These are phyloP conservation scores for Perizoma flavofasciatum DNA, from an alignment of 2,888 invertebrate genomes.

Conservation along the genomic window DNA sequence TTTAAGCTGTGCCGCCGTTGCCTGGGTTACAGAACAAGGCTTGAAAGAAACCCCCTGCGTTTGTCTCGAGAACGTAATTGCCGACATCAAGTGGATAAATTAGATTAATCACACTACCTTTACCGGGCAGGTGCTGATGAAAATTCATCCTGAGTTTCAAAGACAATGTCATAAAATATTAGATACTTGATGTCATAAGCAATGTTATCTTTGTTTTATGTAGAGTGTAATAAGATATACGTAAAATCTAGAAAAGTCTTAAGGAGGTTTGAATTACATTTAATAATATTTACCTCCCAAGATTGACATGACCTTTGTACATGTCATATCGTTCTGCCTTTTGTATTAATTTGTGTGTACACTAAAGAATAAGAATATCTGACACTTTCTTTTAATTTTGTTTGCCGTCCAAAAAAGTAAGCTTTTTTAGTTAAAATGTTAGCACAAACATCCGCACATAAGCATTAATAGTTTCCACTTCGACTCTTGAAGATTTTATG, in stretches of 20 bases:
- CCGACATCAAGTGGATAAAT: constrained; percentile 70
- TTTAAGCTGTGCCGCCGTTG: constrained; percentile 26
- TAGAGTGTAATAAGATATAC: too few relatives aligned
- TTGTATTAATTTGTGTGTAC: too few relatives aligned
- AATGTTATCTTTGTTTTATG: too few relatives aligned
- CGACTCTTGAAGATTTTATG: constrained; percentile 29
- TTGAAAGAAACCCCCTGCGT: constrained; percentile 42
- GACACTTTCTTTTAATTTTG: too few relatives aligned
- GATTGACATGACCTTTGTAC: too few relatives aligned
- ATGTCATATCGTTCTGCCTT: too few relatives aligned
- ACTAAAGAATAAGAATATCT: too few relatives aligned
- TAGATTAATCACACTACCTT: constrained; percentile 73
- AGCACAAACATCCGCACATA: constrained; percentile 3
- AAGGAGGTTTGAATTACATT: too few relatives aligned
- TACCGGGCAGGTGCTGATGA: constrained; percentile 72
- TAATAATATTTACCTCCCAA: too few relatives aligned
- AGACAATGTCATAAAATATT: constrained; percentile 37
- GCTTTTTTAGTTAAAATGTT: too few relatives aligned
- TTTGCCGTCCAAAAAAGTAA: too few relatives aligned
- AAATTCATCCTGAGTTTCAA: constrained; percentile 43
- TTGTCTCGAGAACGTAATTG: constrained; percentile 63
- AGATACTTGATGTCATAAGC: neutral
- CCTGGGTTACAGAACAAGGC: constrained; percentile 24
- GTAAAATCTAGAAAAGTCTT: too few relatives aligned
- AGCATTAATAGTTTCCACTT: constrained; percentile 16